Percentiles rank a stretch among this genome's conserved stretches.
Evolutionary conservation across 2,797 vertebrate species (phyloP).

Genomic region (Acipenser transmontanus): DNA sequence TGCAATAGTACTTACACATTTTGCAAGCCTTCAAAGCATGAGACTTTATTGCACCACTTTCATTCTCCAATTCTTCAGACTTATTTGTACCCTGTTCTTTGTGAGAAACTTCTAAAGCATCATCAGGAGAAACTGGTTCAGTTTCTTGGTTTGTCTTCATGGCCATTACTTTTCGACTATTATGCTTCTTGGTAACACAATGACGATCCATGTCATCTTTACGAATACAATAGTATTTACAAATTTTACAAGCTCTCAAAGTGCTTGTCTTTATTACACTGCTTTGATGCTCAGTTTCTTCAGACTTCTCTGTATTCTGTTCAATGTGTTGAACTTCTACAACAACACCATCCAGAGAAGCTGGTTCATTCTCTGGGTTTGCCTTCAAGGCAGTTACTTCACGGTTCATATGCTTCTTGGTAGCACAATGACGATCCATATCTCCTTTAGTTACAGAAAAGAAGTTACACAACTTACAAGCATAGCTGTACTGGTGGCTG

Average conservation of each 20-base stretch:
- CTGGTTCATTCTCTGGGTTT: constrained; percentile 16
- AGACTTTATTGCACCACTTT: neutral
- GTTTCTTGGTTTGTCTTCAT: neutral
- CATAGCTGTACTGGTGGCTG: constrained; percentile 90
- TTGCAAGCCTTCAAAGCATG: neutral
- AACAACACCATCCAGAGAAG: constrained; percentile 15
- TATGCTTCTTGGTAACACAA: neutral
- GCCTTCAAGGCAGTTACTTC: constrained; percentile 51
- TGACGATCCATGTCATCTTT: constrained; percentile 24
- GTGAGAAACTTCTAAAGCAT: neutral
- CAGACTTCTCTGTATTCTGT: neutral
- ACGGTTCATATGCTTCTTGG: constrained; percentile 86
- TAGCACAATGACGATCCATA: constrained; percentile 95
- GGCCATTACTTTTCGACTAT: neutral
- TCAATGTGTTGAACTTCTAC: constrained; percentile 28
- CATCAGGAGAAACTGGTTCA: neutral
- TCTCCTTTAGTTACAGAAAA: constrained; percentile 97
- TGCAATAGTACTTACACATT: no score
- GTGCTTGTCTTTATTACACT: no score
- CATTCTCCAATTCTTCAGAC: neutral
- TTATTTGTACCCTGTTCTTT: neutral
- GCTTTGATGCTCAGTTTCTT: no score
- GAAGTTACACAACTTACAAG: constrained; percentile 90
- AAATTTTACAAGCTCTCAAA: no score
- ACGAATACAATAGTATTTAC: constrained; percentile 1